Conservation (phyloP, 2,113 vertebrate genomes). For the Tor tambroides region DNA sequence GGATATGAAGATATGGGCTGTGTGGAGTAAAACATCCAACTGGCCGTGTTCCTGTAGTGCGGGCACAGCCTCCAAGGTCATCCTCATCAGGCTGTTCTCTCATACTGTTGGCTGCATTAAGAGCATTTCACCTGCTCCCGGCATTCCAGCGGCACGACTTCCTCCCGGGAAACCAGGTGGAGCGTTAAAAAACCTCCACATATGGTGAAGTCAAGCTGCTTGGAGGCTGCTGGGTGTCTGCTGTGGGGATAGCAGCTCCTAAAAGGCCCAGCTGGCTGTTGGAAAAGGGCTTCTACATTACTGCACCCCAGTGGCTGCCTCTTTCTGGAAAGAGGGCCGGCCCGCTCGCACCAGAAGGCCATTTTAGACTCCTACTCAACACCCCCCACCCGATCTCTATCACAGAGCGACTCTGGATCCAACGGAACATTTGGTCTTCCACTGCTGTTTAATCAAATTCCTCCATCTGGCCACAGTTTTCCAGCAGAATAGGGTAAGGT, state of each 20-base stretch:
- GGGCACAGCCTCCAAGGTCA: conserved; percentile 92
- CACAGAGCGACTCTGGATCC: conserved; percentile 94
- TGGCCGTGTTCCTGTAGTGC: conserved; percentile 77
- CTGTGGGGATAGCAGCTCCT: conserved; percentile 97
- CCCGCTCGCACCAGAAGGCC: conserved; percentile 95
- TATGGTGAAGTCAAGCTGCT: conserved; percentile 99
- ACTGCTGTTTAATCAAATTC: conserved; percentile 99
- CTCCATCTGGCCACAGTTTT: conserved; percentile 98
- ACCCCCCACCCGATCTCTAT: conserved; percentile 75
- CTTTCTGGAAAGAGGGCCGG: conserved; percentile 97
- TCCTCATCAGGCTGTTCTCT: conserved; percentile 91
- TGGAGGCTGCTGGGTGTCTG: conserved; percentile 97
- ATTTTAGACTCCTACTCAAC: conserved; percentile 93
- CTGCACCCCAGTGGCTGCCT: conserved; percentile 98
- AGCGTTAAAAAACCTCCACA: conserved; percentile 94
- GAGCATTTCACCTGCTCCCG: conserved; percentile 99
- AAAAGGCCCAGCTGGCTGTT: conserved; percentile 99
- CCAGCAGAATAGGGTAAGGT: conserved; percentile 95
- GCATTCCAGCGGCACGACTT: conserved; percentile 90
- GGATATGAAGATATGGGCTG: conserved; percentile 69
- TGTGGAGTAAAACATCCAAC: conserved; percentile 48
- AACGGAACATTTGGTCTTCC: conserved; percentile 99
- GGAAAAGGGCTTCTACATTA: conserved; percentile 98
- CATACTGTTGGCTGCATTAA: conserved; percentile 99
- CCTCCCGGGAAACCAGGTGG: conserved; percentile 93